Conservation (phyloP, 2,888 invertebrate genomes). For the Apomyelois bistriatella region DNA sequence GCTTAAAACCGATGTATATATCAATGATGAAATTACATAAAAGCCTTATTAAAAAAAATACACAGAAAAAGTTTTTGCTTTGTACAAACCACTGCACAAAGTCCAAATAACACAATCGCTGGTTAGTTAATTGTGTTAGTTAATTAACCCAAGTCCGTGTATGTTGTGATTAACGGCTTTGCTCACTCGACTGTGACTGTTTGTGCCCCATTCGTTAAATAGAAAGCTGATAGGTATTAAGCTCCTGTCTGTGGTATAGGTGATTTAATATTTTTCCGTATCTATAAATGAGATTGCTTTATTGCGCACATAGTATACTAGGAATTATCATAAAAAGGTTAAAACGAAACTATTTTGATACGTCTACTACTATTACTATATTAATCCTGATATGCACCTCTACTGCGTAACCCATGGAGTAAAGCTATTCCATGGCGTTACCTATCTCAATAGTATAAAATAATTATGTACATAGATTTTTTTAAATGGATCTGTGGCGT, state of each 20-base stretch:
- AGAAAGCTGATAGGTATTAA: not conserved
- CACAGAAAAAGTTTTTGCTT: not conserved
- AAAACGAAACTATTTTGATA: no score
- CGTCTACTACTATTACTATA: no score
- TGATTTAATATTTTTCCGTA: not conserved
- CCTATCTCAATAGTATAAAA: no score
- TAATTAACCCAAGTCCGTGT: slow-evolving; percentile 2
- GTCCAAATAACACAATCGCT: not conserved
- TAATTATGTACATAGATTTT: no score
- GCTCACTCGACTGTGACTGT: slow-evolving; percentile 2
- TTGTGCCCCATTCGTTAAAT: slow-evolving; percentile 1
- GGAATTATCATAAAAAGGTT: no score
- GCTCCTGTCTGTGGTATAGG: not conserved
- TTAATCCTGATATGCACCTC: no score
- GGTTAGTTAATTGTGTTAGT: not conserved
- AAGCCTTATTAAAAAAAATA: not conserved
- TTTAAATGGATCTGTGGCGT: no score
- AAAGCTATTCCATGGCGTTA: no score
- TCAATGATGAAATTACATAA: not conserved
- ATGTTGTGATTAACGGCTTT: slow-evolving; percentile 3
- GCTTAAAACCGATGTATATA: no score
- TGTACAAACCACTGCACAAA: not conserved
- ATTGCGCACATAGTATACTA: no score
- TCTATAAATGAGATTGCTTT: not conserved
- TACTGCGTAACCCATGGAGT: no score